phyloP scores from a whole-genome alignment of 2,113 vertebrate species.

The Macroglossus sobrinus region DNA sequence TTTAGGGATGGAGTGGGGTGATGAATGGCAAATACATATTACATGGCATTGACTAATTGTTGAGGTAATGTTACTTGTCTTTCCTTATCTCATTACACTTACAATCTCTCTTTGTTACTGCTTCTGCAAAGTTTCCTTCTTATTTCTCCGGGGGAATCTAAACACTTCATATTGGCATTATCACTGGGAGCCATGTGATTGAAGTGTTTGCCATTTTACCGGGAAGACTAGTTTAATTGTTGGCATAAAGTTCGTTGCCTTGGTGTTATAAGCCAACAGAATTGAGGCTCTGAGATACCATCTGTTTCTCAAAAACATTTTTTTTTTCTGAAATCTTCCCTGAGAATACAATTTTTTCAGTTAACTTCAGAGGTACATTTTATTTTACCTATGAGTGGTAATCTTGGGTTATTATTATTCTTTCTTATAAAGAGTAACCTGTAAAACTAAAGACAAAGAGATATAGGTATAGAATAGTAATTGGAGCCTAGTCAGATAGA shows the following conservation, averaged over 20 bases:
- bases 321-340: conserved; percentile 22
- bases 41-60: background rate
- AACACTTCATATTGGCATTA: conserved; percentile 36
- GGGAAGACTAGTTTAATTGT: conserved; percentile 61
- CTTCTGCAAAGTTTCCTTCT: conserved; percentile 32
- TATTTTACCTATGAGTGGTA: conserved; percentile 22
- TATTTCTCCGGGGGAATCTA: conserved; percentile 52
- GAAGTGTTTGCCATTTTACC: conserved; percentile 65
- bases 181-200: conserved; percentile 29
- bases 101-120: conserved; percentile 7
- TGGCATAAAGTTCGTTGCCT: conserved; percentile 63
- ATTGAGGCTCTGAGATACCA: conserved; percentile 54
- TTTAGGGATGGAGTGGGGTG: background rate
- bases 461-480: background rate
- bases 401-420: background rate
- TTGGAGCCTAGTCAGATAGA: background rate
- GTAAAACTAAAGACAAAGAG: background rate
- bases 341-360: conserved; percentile 56
- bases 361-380: conserved; percentile 31
- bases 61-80: background rate
- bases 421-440: background rate
- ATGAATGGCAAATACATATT: background rate
- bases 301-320: conserved; percentile 54
- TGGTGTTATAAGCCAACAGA: conserved; percentile 64
- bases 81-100: background rate